These are phyloP conservation scores for Minunthozetes semirufus DNA, from an alignment of 2,888 invertebrate species.

Conservation along the genomic window DNA sequence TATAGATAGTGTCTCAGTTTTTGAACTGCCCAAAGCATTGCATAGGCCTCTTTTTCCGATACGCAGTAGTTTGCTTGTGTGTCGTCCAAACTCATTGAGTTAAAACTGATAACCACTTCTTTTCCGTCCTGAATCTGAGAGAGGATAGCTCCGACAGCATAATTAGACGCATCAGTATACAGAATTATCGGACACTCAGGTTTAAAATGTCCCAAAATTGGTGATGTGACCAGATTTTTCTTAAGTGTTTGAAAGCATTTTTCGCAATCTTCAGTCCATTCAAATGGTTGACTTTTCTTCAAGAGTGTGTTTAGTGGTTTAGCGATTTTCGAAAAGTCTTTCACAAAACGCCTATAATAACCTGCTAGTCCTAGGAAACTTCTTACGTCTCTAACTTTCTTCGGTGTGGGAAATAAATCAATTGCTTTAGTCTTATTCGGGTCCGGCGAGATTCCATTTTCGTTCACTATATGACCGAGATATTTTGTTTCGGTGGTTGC, in stretches of 20 bases:
- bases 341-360: conserved; percentile 42
- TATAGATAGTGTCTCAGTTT: conserved; percentile 50
- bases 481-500: conserved; percentile 35
- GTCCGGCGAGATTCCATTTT: conserved; percentile 35
- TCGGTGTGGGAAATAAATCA: conserved; percentile 37
- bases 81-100: conserved; percentile 32
- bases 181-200: not conserved
- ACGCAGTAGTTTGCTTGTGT: conserved; percentile 49
- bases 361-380: conserved; percentile 40
- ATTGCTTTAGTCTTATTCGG: conserved; percentile 40
- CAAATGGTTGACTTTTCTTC: not conserved
- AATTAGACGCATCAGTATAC: conserved; percentile 10
- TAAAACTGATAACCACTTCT: conserved; percentile 1
- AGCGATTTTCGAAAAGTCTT: conserved; percentile 39
- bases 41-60: conserved; percentile 49
- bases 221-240: conserved; percentile 35
- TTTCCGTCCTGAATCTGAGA: not conserved
- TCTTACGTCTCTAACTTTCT: conserved; percentile 37
- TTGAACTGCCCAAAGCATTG: conserved; percentile 46
- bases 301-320: conserved; percentile 37
- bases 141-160: conserved; percentile 4
- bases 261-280: conserved; percentile 22
- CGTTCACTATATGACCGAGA: conserved; percentile 41
- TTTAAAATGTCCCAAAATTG: conserved; percentile 35
- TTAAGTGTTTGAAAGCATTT: conserved; percentile 36